Conservation (phyloP, 2,888 invertebrate species). For the Poecilobothrus nobilitatus region DNA sequence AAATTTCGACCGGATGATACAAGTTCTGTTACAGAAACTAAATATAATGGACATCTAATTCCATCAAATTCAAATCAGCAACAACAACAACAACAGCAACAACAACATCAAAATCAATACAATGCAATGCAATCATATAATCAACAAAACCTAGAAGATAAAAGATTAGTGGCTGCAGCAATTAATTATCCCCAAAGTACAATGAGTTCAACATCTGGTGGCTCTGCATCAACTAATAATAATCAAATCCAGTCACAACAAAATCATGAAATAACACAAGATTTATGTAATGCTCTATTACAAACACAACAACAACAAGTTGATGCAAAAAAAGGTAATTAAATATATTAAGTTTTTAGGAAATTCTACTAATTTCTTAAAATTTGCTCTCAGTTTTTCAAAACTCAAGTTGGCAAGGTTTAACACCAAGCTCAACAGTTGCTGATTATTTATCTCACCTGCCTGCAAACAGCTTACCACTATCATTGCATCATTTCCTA, state of each 20-base stretch:
- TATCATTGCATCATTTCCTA: constrained; percentile 73
- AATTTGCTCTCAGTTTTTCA: constrained; percentile 33
- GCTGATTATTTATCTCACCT: constrained; percentile 77
- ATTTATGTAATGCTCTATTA: constrained; percentile 43
- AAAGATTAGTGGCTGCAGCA: constrained; percentile 32
- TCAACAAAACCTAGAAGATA: constrained; percentile 27
- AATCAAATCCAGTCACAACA: constrained; percentile 36
- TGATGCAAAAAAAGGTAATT: constrained; percentile 35
- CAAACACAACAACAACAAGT: constrained; percentile 42
- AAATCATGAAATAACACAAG: constrained; percentile 42
- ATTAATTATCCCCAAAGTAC: constrained; percentile 35
- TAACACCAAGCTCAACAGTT: constrained; percentile 67
- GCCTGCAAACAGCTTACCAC: constrained; percentile 61
- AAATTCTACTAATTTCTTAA: background rate
- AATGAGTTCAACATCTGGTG: constrained; percentile 28
- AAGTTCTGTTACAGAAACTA: constrained; percentile 45
- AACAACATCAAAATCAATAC: constrained; percentile 30
- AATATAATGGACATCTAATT: constrained; percentile 47
- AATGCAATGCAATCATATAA: constrained; percentile 33
- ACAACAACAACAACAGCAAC: constrained; percentile 20
- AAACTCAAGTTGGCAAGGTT: constrained; percentile 43
- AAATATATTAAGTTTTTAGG: background rate
- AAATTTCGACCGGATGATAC: constrained; percentile 55
- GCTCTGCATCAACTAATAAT: constrained; percentile 25
- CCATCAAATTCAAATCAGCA: constrained; percentile 23